Conservation (phyloP, 2,888 invertebrate species). For the Mythimna pallens region DNA sequence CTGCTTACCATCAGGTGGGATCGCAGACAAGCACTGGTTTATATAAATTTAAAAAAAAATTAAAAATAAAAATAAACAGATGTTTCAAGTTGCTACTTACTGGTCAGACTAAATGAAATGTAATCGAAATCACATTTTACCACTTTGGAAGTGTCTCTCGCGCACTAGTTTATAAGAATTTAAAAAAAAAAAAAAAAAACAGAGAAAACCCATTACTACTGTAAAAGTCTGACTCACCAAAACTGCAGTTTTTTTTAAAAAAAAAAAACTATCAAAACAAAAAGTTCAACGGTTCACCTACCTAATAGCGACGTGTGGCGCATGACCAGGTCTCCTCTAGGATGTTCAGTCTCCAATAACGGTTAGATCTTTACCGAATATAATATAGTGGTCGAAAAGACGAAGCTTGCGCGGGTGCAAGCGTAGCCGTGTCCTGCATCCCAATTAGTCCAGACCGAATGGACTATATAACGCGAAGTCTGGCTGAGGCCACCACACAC, state of each 20-base stretch:
- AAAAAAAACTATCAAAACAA: constrained; percentile 74
- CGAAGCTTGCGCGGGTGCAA: constrained; percentile 74
- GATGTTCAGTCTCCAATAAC: constrained; percentile 83
- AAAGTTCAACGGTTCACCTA: constrained; percentile 77
- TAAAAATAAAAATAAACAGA: too few species aligned
- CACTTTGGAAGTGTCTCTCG: too few species aligned
- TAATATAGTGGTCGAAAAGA: constrained; percentile 75
- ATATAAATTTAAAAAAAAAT: too few species aligned
- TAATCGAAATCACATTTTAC: too few species aligned
- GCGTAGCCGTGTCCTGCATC: constrained; percentile 80
- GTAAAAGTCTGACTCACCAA: constrained; percentile 58
- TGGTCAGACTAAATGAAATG: too few species aligned
- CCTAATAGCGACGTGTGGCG: constrained; percentile 76
- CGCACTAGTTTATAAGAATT: too few species aligned
- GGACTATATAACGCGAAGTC: constrained; percentile 84
- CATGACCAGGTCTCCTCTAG: constrained; percentile 76
- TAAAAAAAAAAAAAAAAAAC: too few species aligned
- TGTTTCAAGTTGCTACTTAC: too few species aligned
- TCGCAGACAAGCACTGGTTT: too few species aligned
- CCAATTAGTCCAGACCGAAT: constrained; percentile 82
- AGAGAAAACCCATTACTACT: constrained; percentile 32
- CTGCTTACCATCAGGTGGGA: too few species aligned
- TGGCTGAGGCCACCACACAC: constrained; percentile 75
- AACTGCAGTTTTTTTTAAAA: constrained; percentile 62
- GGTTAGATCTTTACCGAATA: constrained; percentile 81